phyloP scores from a whole-genome alignment of 2,888 invertebrate species.

The Pseudococcus jackbeardsleyi region DNA sequence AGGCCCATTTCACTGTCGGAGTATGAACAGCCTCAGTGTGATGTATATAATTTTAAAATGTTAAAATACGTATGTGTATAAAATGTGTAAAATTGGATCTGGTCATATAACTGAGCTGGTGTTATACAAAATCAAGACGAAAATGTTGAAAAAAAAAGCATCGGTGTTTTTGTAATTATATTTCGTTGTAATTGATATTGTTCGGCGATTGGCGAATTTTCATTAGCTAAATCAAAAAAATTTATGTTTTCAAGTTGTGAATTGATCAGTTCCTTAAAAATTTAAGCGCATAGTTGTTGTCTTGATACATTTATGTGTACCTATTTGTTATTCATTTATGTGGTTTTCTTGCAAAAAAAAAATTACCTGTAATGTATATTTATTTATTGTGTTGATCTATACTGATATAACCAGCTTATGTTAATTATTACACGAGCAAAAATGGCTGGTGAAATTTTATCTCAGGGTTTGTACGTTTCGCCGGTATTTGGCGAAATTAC shows the following conservation, averaged over 20 bases:
- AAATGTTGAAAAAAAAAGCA: background rate
- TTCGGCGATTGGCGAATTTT: background rate
- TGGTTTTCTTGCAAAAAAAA: slow-evolving; percentile 1
- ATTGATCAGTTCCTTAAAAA: slow-evolving; percentile 43
- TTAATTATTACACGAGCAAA: slow-evolving; percentile 25
- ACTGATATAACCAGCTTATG: slow-evolving; percentile 35
- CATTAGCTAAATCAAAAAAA: background rate
- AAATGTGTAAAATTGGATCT: slow-evolving; percentile 56
- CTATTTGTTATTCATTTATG: slow-evolving; percentile 43
- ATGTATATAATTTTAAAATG: slow-evolving; percentile 63
- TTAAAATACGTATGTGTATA: slow-evolving; percentile 62
- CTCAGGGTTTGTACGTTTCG: background rate
- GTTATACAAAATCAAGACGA: background rate
- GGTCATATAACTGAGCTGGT: slow-evolving; percentile 60
- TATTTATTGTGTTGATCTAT: slow-evolving; percentile 33
- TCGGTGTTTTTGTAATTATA: background rate
- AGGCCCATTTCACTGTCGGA: slow-evolving; percentile 64
- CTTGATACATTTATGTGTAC: background rate
- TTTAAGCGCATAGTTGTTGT: slow-evolving; percentile 1
- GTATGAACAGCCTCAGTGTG: slow-evolving; percentile 64
- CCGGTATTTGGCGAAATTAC: background rate
- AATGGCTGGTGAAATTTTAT: slow-evolving; percentile 15
- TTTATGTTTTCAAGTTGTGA: background rate
- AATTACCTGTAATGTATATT: slow-evolving; percentile 35
- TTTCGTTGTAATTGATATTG: background rate